Base-by-base conservation (phyloP, 2,797 vertebrate genomes). In the Coilia nasus region DNA sequence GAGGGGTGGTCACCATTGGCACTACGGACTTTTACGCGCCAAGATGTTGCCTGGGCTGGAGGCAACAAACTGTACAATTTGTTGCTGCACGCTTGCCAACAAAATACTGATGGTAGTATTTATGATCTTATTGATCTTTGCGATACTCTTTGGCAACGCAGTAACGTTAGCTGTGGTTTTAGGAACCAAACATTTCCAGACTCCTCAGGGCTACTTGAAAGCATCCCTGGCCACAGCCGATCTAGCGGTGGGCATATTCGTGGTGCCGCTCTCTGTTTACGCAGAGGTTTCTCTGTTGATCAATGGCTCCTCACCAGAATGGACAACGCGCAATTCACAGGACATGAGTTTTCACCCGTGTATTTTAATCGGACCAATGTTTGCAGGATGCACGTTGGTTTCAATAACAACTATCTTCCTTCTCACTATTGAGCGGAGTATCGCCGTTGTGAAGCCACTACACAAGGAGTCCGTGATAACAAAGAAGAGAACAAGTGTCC, bases 401-500 rank as follows among this genome's bases (percentile, higher is more conserved):
- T 97, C 96, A 86, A 96, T 96, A 64, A 94, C 94, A 0, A 97
- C 96, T 14, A 95, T 96, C 11, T 96, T 96, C 82, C 87, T 96
- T 11, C 89, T 97, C 82, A 95, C 94, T 0, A 90, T 96, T 0
- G 95, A 96, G 90, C 89, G 95, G 50, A 93, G 94, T 92, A 93
- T 97, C 1, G 96, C 96, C 0, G 95, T 97, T 88, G 17, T 96
- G 82, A 92, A 89, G 64, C 96, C 96, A 0, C 92, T 96, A 84
- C 96, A 97, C 91, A 95, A 94, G 81, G 95, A 95, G 54, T 90
- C 93, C 0, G 93, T 97, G 67, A 94, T 97, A n/a, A 96, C 96
- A 0, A 93, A 93, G 0, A 94, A 88, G 82, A 91, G 95, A 89
- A 96, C 95, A 35, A 90, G 89, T 0, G 89, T 93, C 82, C 93